These are phyloP conservation scores for Phoeniculus purpureus DNA, from an alignment of 2,797 vertebrate species.

Conservation along the genomic window DNA sequence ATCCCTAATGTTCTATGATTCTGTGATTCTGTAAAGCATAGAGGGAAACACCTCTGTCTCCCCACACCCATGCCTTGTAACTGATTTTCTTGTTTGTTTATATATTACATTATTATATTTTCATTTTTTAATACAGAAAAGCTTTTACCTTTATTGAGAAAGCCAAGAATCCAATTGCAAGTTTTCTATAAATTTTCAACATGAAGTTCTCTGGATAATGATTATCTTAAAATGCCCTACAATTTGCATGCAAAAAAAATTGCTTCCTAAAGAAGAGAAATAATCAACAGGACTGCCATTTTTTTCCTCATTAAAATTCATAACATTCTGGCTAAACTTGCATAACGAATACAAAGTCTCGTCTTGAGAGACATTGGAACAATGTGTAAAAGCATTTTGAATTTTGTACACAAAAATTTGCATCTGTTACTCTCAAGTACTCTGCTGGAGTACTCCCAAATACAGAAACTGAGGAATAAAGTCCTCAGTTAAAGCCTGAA, in stretches of 20 bases:
- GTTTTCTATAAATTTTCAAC: not conserved
- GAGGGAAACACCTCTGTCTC: not conserved
- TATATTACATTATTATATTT: not conserved
- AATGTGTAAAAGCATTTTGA: not conserved
- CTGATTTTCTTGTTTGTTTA: not conserved
- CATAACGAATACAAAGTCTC: not conserved
- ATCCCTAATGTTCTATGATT: too few relatives aligned
- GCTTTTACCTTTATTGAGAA: not conserved
- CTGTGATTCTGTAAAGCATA: not conserved
- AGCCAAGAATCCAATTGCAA: not conserved
- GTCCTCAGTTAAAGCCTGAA: not conserved
- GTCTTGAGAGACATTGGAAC: not conserved
- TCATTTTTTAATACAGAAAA: not conserved
- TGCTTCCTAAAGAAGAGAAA: not conserved
- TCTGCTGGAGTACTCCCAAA: not conserved
- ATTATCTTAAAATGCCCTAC: not conserved
- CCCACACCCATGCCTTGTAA: not conserved
- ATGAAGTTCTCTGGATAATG: not conserved
- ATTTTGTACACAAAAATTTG: not conserved
- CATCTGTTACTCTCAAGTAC: not conserved
- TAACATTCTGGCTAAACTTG: not conserved
- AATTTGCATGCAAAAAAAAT: not conserved
- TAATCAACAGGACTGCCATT: not conserved
- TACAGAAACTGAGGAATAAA: not conserved
- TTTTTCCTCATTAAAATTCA: conserved; percentile 4